Base-by-base conservation (phyloP, 53 echinoderm and acorn worm genomes). In the Holothuria scabra region DNA sequence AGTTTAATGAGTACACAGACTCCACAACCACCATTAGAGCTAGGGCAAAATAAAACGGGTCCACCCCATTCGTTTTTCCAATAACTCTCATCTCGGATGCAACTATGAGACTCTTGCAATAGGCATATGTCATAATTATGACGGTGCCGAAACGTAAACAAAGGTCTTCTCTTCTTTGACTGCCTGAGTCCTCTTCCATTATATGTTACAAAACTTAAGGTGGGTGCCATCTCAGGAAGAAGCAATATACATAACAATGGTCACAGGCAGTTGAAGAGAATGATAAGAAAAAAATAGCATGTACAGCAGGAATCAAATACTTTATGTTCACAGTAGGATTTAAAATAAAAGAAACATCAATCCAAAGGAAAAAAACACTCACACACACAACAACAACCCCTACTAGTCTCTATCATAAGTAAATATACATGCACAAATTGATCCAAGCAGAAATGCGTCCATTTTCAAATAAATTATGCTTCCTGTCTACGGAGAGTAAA, bases 121-220 rank as follows among this genome's bases (percentile, higher is more conserved):
- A n/a, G n/a, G n/a, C n/a, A n/a, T n/a, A n/a, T n/a, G n/a, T 69
- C 70, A 38, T 37, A 70, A 8, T 38, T 70, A 2, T 38, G 18
- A 18, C 44, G 19, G 46, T 20, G 70, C 14, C 44, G 70, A 38
- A 38, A 70, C 0, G 44, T 46, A 70, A 70, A 70, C 20, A 70
- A 38, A 30, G n/a, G 70, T 38, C 38, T 70, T 41, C 70, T 37
- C 21, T 70, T 70, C 21, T 70, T 70, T 19, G 41, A 4, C 19
- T 70, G 70, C 41, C 38, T 37, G 3, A 70, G 70, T 19, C 70
- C 70, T 46, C 70, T 70, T 1, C 22, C 70, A 13, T 70, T 70
- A 16, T 38, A 70, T 1, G 41, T 38, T 16, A 70, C 41, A 7
- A 70, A 37, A 20, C 21, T 70, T 70, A 70, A 70, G 41, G 16